Conservation (phyloP, 2,113 vertebrate genomes). For the Seriola quinqueradiata region DNA sequence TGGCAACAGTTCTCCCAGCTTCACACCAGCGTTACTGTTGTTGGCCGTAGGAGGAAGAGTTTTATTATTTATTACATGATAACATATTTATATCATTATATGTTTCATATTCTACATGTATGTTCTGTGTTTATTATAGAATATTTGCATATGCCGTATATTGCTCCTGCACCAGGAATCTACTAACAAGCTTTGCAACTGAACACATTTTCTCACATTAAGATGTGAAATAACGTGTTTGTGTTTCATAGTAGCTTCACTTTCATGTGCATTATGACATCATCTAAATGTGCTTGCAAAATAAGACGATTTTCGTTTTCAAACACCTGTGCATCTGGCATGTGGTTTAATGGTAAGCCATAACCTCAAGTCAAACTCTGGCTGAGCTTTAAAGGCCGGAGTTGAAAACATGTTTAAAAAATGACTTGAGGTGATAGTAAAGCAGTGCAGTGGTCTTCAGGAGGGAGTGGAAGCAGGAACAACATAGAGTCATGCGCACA, state of each 20-base stretch:
- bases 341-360: neutral
- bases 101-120: neutral
- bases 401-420: neutral
- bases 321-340: constrained; percentile 20
- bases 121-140: neutral
- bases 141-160: neutral
- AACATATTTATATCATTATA: neutral
- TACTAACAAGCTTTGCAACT: neutral
- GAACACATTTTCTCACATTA: neutral
- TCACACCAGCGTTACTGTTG: neutral
- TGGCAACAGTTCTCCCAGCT: neutral
- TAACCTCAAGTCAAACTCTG: neutral
- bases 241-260: neutral
- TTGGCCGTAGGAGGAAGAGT: neutral
- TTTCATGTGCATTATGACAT: constrained; percentile 5
- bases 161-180: no score
- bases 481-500: neutral
- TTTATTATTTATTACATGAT: neutral
- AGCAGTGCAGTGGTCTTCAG: neutral
- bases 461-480: neutral
- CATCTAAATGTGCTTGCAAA: neutral
- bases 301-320: neutral
- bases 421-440: constrained; percentile 7
- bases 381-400: neutral
- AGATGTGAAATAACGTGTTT: neutral